Evolutionary conservation across 2,113 vertebrate species (phyloP), one percentile per base, ranked within the genome.

Genomic region (Podarcis raffonei): DNA sequence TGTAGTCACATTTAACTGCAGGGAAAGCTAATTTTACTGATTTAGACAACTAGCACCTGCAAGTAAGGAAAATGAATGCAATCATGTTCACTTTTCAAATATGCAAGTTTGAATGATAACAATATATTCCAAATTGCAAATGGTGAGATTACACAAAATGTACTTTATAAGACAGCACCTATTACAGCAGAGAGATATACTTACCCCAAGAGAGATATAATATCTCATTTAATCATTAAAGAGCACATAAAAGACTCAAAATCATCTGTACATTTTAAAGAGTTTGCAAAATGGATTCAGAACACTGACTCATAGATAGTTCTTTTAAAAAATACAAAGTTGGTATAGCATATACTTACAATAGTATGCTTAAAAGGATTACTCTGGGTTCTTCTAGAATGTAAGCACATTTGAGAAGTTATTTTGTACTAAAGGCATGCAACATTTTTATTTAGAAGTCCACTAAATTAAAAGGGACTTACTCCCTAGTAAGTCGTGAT

Each of bases 51-150:
- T 27, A 86, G 74, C 85, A 80, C 65, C 65, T 87, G 85, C 39
- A 81, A 7, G 65, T 81, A 87, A 57, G 30, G 65, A 80, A 87
- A 87, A 87, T 87, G 77, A 81, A n/a, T 71, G 42, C 77, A 87
- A 87, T 80, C 85, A 87, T 80, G 66, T 37, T 87, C 76, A 53
- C 85, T 75, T 75, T 76, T 71, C 42, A 79, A 57, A 71, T 71
- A 87, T 71, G 23, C 42, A 87, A 71, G 30, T 37, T 6, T 53
- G 78, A 80, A 57, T 80, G 25, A 87, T 53, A 87, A 71, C 42
- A 76, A 62, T 62, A 76, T 76, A 53, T 85, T 62, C 57, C 72
- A 80, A 71, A 87, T 71, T 87, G 85, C 62, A 87, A 80, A 80
- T 30, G n/a, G 11, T 53, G 48, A 80, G 65, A 87, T 11, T 27